Evolutionary conservation across 2,113 vertebrate genomes (phyloP).

Genomic region (Eptatretus burgeri): DNA sequence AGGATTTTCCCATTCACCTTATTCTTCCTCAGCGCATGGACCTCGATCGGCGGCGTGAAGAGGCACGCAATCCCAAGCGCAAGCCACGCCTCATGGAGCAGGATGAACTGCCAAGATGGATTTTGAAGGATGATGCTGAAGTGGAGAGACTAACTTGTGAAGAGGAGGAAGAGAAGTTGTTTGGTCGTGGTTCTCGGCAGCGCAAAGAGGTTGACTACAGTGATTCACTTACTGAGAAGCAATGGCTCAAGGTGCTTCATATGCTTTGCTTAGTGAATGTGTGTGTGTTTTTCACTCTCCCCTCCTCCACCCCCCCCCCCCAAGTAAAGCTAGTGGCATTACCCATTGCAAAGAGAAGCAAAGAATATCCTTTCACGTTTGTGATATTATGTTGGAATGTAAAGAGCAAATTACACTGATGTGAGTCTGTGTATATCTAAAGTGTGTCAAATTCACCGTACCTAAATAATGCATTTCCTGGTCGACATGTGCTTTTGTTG

Average conservation of each 20-base stretch:
- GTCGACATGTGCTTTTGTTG: no score
- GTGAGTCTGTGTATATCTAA: no score
- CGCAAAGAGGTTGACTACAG: slow-evolving; percentile 89
- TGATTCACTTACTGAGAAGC: slow-evolving; percentile 77
- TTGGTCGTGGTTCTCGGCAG: slow-evolving; percentile 62
- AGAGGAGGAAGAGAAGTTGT: slow-evolving; percentile 89
- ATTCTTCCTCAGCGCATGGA: slow-evolving; percentile 45
- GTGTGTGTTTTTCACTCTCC: no score
- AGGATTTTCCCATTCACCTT: background rate
- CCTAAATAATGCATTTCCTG: no score
- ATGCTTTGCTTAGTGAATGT: no score
- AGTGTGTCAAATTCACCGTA: no score
- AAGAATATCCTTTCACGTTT: no score
- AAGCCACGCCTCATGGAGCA: slow-evolving; percentile 87
- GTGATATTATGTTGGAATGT: no score
- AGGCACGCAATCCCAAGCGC: slow-evolving; percentile 65
- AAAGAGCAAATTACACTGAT: no score
- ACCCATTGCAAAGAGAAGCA: background rate
- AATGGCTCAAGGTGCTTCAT: slow-evolving; percentile 50
- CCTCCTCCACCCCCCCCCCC: no score
- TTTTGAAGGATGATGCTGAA: slow-evolving; percentile 88
- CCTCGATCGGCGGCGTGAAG: slow-evolving; percentile 64
- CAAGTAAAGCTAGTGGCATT: background rate
- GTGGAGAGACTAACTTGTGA: slow-evolving; percentile 77
- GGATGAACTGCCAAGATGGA: slow-evolving; percentile 79